phyloP scores from a whole-genome alignment of 2,888 invertebrate genomes.

The Lamellibrachia satsuma region DNA sequence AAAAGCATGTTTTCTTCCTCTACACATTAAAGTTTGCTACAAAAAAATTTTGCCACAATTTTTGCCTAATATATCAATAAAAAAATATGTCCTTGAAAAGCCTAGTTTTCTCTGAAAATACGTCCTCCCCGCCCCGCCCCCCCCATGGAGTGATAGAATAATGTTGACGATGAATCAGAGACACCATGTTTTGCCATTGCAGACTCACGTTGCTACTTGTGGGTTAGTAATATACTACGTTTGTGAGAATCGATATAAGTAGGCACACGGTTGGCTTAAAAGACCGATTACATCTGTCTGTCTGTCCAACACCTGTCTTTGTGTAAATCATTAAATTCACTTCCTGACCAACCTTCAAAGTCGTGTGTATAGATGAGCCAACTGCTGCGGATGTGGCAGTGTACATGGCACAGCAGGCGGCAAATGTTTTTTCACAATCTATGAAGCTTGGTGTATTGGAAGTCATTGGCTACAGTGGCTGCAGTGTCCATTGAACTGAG shows the following conservation, averaged over 20 bases:
- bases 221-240: neutral
- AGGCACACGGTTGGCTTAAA: neutral
- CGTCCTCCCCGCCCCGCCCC: too few species aligned
- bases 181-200: too few species aligned
- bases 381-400: neutral
- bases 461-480: neutral
- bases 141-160: too few species aligned
- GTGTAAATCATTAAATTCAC: neutral
- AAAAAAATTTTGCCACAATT: neutral
- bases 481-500: neutral
- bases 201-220: neutral
- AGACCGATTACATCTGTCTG: neutral
- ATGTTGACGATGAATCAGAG: too few species aligned
- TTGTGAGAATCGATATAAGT: neutral
- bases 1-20: neutral
- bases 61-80: neutral
- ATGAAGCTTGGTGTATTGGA: neutral
- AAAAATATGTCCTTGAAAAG: neutral
- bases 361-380: neutral
- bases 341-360: neutral
- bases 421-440: neutral
- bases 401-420: neutral
- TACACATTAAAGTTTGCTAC: neutral
- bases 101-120: neutral
- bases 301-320: conserved; percentile 8